Conservation (phyloP, 2,888 invertebrate species). For the Rotaria macrura region DNA sequence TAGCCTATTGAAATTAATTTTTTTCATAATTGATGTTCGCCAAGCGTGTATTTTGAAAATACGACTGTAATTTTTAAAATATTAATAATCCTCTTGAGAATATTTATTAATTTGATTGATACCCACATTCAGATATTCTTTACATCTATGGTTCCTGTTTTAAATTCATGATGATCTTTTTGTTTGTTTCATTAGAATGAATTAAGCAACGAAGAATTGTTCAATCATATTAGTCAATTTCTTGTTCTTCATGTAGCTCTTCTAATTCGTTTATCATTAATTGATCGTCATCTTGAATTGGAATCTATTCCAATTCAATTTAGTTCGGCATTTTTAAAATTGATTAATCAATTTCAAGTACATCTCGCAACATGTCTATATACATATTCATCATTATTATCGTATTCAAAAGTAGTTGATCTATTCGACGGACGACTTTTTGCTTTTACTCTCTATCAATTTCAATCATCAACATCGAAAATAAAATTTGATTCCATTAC, state of each 20-base stretch:
- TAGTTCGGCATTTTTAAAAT: not conserved
- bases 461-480: not conserved
- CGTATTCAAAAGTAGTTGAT: not conserved
- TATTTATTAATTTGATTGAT: too few relatives aligned
- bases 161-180: too few relatives aligned
- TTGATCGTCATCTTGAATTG: not conserved
- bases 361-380: not conserved
- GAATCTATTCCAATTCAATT: not conserved
- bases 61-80: too few relatives aligned
- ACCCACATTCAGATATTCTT: too few relatives aligned
- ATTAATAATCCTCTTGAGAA: too few relatives aligned
- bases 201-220: not conserved
- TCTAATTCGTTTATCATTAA: not conserved
- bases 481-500: not conserved
- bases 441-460: not conserved
- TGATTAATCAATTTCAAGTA: not conserved
- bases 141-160: too few relatives aligned
- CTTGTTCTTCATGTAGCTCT: not conserved
- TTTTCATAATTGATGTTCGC: too few relatives aligned
- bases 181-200: not conserved
- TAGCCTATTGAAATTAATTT: too few relatives aligned
- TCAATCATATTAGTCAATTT: not conserved
- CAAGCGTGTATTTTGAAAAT: too few relatives aligned
- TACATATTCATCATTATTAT: not conserved
- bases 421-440: not conserved